These are phyloP conservation scores for Andrena flavipes DNA, from an alignment of 2,888 invertebrate species.

Conservation along the genomic window DNA sequence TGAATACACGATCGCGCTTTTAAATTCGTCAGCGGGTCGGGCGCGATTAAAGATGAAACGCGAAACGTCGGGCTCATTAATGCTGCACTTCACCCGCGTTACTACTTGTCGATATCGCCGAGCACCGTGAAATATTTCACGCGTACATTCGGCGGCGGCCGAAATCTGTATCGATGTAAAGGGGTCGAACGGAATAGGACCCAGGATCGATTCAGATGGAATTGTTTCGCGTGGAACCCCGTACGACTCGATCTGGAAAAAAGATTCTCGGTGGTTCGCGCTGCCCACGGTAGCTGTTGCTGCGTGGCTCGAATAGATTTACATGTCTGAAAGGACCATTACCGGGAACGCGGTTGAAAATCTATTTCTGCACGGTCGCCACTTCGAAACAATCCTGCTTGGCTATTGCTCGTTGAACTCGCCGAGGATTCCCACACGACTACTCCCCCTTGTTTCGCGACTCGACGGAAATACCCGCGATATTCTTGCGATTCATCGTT, in stretches of 20 bases:
- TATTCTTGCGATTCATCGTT: background rate
- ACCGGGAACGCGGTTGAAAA: constrained; percentile 44
- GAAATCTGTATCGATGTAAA: background rate
- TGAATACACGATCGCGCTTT: background rate
- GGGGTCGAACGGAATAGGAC: too few species aligned
- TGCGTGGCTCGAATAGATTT: constrained; percentile 72
- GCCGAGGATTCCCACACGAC: background rate
- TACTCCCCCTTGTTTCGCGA: background rate
- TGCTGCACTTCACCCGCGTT: constrained; percentile 7
- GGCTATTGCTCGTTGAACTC: constrained; percentile 25
- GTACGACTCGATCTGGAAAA: constrained; percentile 11
- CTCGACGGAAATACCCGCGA: background rate
- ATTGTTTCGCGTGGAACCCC: background rate
- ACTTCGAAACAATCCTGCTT: constrained; percentile 46
- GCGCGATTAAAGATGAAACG: background rate
- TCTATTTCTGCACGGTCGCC: constrained; percentile 48
- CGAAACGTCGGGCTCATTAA: constrained; percentile 6
- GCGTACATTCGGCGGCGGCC: too few species aligned
- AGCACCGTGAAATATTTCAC: background rate
- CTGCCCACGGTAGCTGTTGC: constrained; percentile 12
- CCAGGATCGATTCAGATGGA: background rate
- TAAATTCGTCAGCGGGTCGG: background rate
- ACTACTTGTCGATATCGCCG: constrained; percentile 20
- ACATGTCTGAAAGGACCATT: constrained; percentile 75
- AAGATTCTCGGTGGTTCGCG: constrained; percentile 43